Percentiles rank a stretch among this genome's conserved stretches.
These are phyloP conservation scores for Mormyrops boulengeri DNA, from an alignment of 2,797 vertebrate genomes.

Conservation along the genomic window DNA sequence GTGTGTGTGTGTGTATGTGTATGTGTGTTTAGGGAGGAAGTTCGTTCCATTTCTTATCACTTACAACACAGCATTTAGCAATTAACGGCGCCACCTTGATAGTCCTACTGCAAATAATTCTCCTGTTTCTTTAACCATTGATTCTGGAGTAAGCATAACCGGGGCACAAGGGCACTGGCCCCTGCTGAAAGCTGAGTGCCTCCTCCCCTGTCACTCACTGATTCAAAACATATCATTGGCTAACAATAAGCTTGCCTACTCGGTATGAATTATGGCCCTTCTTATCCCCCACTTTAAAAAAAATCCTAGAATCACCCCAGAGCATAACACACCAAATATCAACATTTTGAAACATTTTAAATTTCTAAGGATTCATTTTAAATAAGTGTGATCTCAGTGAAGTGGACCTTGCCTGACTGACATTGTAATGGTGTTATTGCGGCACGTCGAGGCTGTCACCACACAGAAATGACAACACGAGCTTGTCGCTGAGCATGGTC, in stretches of 20 bases:
- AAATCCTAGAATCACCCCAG: neutral
- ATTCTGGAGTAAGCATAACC: neutral
- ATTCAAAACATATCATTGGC: neutral
- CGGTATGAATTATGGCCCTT: neutral
- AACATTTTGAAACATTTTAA: neutral
- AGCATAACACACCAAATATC: neutral
- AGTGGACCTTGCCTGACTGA: neutral
- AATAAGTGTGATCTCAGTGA: neutral
- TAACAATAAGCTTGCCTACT: neutral
- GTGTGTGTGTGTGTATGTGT: neutral
- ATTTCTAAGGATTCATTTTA: neutral
- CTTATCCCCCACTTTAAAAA: neutral
- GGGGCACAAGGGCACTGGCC: neutral
- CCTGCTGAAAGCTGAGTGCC: neutral
- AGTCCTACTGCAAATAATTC: neutral
- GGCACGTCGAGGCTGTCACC: neutral
- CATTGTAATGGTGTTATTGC: neutral
- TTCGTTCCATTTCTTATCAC: neutral
- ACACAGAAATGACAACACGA: neutral
- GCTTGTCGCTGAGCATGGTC: neutral
- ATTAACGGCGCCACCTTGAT: neutral
- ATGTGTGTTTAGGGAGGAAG: neutral
- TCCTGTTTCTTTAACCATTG: neutral
- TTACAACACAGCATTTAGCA: neutral
- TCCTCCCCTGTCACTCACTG: neutral